Percentiles rank a stretch among this genome's conserved stretches.
These are phyloP conservation scores for Tachycineta bicolor DNA, from an alignment of 2,113 vertebrate genomes.

Conservation along the genomic window DNA sequence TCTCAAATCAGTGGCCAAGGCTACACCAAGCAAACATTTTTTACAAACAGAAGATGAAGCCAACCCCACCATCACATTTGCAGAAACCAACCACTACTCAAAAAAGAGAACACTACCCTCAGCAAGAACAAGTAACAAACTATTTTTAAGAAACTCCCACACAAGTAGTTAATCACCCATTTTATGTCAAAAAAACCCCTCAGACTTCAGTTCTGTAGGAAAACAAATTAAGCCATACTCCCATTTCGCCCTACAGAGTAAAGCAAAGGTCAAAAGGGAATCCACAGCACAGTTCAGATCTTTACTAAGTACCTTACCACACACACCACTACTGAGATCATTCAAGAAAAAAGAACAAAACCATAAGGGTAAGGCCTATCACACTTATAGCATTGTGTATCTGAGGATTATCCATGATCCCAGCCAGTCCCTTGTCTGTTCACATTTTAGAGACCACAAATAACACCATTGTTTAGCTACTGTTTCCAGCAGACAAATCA, in stretches of 20 bases:
- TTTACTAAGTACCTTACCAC: background rate
- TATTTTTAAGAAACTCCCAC: background rate
- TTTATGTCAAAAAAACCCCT: background rate
- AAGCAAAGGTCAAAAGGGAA: background rate
- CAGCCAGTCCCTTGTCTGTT: background rate
- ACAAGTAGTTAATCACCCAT: background rate
- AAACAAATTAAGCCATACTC: background rate
- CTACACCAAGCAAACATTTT: background rate
- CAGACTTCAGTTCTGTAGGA: background rate
- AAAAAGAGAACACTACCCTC: background rate
- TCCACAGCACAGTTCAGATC: background rate
- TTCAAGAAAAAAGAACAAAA: background rate
- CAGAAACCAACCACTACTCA: background rate
- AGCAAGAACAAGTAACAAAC: background rate
- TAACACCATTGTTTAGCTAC: background rate
- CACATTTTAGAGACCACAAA: background rate
- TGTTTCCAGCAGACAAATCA: background rate
- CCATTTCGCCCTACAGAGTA: background rate
- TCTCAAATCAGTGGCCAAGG: background rate
- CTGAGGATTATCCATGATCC: background rate
- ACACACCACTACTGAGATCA: background rate
- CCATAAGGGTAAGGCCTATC: background rate
- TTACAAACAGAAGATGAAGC: background rate
- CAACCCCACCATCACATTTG: background rate
- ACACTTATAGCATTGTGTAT: background rate